These are phyloP conservation scores for Patella ulyssiponensis DNA, from an alignment of 2,888 invertebrate species.

Conservation along the genomic window DNA sequence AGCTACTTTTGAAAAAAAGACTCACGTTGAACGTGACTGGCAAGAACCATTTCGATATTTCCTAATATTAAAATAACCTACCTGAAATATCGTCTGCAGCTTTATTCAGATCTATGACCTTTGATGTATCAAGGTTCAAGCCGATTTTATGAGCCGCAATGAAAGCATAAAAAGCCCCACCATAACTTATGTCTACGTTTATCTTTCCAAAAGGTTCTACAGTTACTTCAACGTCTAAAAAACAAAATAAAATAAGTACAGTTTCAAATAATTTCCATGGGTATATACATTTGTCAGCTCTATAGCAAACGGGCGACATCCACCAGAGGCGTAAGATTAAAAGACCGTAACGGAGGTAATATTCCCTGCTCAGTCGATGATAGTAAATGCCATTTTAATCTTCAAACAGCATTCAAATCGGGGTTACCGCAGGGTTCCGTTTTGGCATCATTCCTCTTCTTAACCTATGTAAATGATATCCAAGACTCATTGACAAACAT, in stretches of 20 bases:
- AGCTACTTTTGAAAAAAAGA: not conserved
- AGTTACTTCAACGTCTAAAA: slow-evolving; percentile 48
- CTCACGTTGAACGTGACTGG: too few species aligned
- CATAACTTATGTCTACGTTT: slow-evolving; percentile 68
- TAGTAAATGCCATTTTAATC: too few species aligned
- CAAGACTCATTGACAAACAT: too few species aligned
- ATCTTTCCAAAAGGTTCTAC: slow-evolving; percentile 51
- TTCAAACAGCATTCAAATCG: too few species aligned
- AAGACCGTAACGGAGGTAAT: too few species aligned
- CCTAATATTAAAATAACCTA: slow-evolving; percentile 6
- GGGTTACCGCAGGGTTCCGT: too few species aligned
- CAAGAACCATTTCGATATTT: too few species aligned
- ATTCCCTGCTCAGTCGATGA: too few species aligned
- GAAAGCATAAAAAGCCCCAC: slow-evolving; percentile 72
- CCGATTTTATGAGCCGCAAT: slow-evolving; percentile 55
- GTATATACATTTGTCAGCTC: not conserved
- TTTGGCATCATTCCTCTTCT: too few species aligned
- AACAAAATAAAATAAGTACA: not conserved
- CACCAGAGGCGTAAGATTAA: too few species aligned
- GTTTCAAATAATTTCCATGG: not conserved
- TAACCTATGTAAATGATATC: too few species aligned
- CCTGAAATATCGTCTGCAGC: slow-evolving; percentile 50
- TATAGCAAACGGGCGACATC: too few species aligned
- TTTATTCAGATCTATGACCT: slow-evolving; percentile 42
- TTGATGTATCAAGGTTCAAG: slow-evolving; percentile 51